These are phyloP conservation scores for Chloroclysta siterata DNA, from an alignment of 2,888 invertebrate genomes.

Conservation along the genomic window DNA sequence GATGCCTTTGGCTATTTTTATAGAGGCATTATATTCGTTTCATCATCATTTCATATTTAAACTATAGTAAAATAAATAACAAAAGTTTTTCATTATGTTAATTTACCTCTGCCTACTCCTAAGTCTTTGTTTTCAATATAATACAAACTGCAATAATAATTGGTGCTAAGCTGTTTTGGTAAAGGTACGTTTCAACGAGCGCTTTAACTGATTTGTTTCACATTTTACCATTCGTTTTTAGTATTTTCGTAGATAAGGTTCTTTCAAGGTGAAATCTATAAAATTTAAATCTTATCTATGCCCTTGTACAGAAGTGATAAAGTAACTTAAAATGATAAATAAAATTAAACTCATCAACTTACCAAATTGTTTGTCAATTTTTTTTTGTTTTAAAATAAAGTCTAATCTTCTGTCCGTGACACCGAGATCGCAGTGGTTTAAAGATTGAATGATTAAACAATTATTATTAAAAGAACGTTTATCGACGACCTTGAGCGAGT, in stretches of 20 bases:
- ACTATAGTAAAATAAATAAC: no score
- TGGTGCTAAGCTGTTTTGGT: conserved; percentile 37
- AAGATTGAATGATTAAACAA: conserved; percentile 63
- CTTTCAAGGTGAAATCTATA: not conserved
- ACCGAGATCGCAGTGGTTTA: conserved; percentile 58
- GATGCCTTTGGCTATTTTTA: no score
- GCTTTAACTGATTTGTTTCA: not conserved
- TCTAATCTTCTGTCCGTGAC: conserved; percentile 71
- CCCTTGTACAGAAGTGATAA: not conserved
- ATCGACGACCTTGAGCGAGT: conserved; percentile 75
- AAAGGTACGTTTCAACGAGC: conserved; percentile 6
- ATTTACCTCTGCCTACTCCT: conserved; percentile 30
- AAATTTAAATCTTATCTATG: not conserved
- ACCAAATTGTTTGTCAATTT: not conserved
- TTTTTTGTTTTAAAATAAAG: conserved; percentile 5
- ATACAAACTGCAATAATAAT: conserved; percentile 4
- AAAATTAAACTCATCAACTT: not conserved
- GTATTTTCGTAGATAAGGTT: not conserved
- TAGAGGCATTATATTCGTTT: no score
- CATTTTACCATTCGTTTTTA: not conserved
- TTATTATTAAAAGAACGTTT: conserved; percentile 59
- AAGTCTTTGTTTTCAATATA: not conserved
- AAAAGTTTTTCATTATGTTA: not conserved
- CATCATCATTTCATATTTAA: no score
- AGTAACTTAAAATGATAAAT: not conserved